Conservation (phyloP, 2,113 vertebrate species). For the Proteles cristata region DNA sequence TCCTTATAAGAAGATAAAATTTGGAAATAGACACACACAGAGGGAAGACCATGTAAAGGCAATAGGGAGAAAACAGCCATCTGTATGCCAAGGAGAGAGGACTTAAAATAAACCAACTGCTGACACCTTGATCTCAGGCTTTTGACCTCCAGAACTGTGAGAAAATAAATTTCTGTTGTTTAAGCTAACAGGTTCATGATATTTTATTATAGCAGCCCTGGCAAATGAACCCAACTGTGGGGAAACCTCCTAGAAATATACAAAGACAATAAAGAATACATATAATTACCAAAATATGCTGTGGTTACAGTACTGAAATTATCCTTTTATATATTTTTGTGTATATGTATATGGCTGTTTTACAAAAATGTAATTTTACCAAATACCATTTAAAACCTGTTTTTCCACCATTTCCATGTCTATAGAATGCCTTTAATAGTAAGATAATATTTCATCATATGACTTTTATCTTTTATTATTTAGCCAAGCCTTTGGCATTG, state of each 20-base stretch:
- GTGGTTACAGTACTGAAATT: not conserved
- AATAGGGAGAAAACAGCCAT: not conserved
- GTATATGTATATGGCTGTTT: not conserved
- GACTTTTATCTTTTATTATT: conserved; percentile 42
- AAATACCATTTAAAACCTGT: not conserved
- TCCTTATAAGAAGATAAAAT: not conserved
- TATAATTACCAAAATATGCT: not conserved
- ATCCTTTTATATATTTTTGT: not conserved
- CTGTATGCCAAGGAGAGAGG: not conserved
- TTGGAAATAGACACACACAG: not conserved
- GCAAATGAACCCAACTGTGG: not conserved
- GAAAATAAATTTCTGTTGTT: not conserved
- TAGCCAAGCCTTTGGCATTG: not conserved
- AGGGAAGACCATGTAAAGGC: not conserved
- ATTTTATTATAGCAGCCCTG: not conserved
- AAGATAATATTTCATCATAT: not conserved
- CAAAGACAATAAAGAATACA: not conserved
- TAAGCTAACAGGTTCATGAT: not conserved
- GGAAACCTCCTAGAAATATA: not conserved
- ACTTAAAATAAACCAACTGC: not conserved
- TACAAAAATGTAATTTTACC: conserved; percentile 16
- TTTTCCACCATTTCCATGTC: not conserved
- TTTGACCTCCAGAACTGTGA: not conserved
- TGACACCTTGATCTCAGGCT: not conserved
- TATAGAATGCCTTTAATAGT: not conserved